phyloP scores from a whole-genome alignment of 2,113 vertebrate species.

The Catharus minimus region DNA sequence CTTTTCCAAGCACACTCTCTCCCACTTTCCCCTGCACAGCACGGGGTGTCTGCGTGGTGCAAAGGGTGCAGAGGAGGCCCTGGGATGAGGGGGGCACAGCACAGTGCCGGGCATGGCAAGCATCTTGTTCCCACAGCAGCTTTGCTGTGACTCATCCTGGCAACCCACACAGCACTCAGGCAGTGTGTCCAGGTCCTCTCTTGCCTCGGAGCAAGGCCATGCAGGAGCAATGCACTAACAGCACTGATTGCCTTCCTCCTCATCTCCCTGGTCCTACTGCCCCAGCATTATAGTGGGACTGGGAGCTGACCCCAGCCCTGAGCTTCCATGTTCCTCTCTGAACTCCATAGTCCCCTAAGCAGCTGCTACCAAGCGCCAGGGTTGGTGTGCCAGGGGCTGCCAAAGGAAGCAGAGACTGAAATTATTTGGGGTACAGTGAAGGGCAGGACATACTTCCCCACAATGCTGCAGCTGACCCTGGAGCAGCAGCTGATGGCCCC shows the following conservation, averaged over 20 bases:
- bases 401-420: background rate
- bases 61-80: background rate
- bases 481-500: background rate
- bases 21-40: background rate
- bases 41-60: accelerated
- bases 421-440: accelerated
- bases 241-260: background rate
- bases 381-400: background rate
- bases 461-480: accelerated
- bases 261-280: accelerated
- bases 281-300: background rate
- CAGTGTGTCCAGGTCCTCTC: background rate
- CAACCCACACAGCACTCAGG: background rate
- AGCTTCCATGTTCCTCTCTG: background rate
- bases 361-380: background rate
- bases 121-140: background rate
- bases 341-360: too few species aligned
- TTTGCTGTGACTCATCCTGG: constrained; percentile 16
- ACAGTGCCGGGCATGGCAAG: accelerated
- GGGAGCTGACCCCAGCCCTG: background rate
- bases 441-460: background rate
- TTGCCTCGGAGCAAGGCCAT: background rate
- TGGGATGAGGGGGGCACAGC: accelerated
- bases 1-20: background rate
- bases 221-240: accelerated